Conservation (phyloP, 2,888 invertebrate species). For the Lycaena phlaeas region DNA sequence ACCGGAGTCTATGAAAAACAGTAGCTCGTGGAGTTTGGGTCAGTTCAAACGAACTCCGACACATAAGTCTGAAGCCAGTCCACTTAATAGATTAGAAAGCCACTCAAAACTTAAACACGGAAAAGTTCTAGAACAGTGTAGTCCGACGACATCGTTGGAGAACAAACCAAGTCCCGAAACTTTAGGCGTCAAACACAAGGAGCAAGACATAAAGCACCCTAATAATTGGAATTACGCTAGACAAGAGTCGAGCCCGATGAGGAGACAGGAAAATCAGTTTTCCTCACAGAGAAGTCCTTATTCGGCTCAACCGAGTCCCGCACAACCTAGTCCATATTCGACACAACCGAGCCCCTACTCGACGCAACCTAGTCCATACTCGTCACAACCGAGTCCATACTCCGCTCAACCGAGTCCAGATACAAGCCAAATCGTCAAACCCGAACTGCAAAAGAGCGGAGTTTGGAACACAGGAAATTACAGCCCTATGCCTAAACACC, state of each 20-base stretch:
- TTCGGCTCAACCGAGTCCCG: constrained; percentile 59
- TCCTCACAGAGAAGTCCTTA: constrained; percentile 64
- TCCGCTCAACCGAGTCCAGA: constrained; percentile 64
- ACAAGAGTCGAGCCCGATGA: constrained; percentile 51
- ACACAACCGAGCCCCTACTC: constrained; percentile 62
- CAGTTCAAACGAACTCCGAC: constrained; percentile 60
- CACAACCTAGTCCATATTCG: constrained; percentile 64
- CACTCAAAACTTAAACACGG: constrained; percentile 53
- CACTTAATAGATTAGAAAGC: constrained; percentile 54
- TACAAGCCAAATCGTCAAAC: constrained; percentile 60
- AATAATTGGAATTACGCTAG: constrained; percentile 59
- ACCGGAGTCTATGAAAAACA: constrained; percentile 42
- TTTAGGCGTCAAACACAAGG: constrained; percentile 32
- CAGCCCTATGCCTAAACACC: constrained; percentile 64
- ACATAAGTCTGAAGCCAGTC: constrained; percentile 62
- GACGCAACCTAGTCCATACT: constrained; percentile 59
- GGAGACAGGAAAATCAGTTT: constrained; percentile 55
- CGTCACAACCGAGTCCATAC: constrained; percentile 62
- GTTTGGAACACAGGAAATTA: constrained; percentile 63
- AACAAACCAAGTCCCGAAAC: constrained; percentile 62
- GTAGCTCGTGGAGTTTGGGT: constrained; percentile 52
- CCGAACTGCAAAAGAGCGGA: constrained; percentile 49
- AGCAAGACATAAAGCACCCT: constrained; percentile 53
- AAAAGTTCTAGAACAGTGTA: constrained; percentile 60
- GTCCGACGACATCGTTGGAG: constrained; percentile 60